Evolutionary conservation across 2,797 vertebrate species (phyloP), one percentile per base, ranked within the genome.

Genomic region (Apogon talboti): DNA sequence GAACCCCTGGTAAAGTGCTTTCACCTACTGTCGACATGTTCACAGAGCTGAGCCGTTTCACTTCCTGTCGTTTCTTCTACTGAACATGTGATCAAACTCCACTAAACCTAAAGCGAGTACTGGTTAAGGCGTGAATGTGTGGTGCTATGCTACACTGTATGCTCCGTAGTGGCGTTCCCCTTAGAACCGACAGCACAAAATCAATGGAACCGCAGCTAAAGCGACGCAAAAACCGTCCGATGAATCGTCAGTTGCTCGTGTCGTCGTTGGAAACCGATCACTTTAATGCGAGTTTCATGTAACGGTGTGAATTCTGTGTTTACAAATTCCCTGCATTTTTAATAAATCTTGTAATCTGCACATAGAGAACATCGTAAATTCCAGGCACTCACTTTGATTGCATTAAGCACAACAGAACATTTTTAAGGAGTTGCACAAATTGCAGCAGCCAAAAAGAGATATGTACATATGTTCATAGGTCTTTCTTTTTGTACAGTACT

Each of bases 331-430:
- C 94, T 95, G 94, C 93, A 92, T 91, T 89, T 92, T 93, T 85
- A 45, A 81, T 87, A 86, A 89, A 90, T 89, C 89, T 92, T 90
- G 85, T 91, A 87, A 84, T 93, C 89, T 90, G 85, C 90, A 92
- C 89, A 83, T 91, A 90, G 90, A 86, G 82, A 90, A 90, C 83
- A 82, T 89, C 88, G 91, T 80, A 85, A 92, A 92, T 94, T 94
- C 91, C 94, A 95, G 94, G 94, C 94, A 95, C 94, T 95, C 93
- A 93, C 93, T 95, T 95, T 94, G 93, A 94, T 94, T 95, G 94
- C 93, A 94, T 94, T 93, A 94, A 94, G 94, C 93, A 94, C 92
- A 94, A 93, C 93, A 53, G 89, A 94, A 93, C 91, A 87, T 91
- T 91, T 91, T 94, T 93, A 94, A 95, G 93, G 87, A 94, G 93